phyloP scores from a whole-genome alignment of 1,140 invertebrate genomes.

The Drosophila kepulauana region DNA sequence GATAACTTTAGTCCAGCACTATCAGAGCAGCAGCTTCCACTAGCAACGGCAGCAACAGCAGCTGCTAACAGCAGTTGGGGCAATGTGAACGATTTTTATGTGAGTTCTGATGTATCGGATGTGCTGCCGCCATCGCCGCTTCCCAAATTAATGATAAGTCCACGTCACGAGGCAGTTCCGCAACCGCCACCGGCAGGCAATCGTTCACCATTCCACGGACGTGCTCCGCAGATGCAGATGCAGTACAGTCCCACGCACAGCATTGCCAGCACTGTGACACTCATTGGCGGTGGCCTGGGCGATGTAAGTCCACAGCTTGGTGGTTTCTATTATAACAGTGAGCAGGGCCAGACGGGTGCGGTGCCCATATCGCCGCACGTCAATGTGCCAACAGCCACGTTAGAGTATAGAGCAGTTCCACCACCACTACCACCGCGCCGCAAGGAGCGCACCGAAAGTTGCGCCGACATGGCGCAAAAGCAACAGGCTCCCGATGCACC shows the following conservation, averaged over 20 bases:
- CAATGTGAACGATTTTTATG: conserved; percentile 37
- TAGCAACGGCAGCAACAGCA: conserved; percentile 33
- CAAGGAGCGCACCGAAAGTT: conserved; percentile 80
- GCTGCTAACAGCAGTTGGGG: conserved; percentile 28
- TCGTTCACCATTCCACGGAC: conserved; percentile 80
- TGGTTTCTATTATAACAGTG: conserved; percentile 65
- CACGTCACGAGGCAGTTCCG: conserved; percentile 55
- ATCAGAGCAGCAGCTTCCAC: conserved; percentile 42
- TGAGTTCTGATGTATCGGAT: conserved; percentile 39
- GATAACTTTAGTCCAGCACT: conserved; percentile 66
- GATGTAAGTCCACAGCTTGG: conserved; percentile 69
- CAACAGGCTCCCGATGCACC: conserved; percentile 84
- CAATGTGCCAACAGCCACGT: conserved; percentile 78
- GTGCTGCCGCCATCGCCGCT: conserved; percentile 68
- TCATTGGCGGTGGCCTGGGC: conserved; percentile 42
- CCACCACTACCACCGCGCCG: conserved; percentile 81
- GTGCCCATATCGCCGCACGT: conserved; percentile 84
- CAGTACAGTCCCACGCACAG: conserved; percentile 77
- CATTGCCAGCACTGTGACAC: conserved; percentile 67
- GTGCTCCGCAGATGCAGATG: conserved; percentile 25
- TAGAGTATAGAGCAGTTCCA: conserved; percentile 76
- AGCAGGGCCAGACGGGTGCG: conserved; percentile 50
- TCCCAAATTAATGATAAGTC: conserved; percentile 75
- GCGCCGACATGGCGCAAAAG: conserved; percentile 80
- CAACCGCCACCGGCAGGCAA: conserved; percentile 46